Conservation (phyloP, 2,888 invertebrate genomes). For the Seira ritae region DNA sequence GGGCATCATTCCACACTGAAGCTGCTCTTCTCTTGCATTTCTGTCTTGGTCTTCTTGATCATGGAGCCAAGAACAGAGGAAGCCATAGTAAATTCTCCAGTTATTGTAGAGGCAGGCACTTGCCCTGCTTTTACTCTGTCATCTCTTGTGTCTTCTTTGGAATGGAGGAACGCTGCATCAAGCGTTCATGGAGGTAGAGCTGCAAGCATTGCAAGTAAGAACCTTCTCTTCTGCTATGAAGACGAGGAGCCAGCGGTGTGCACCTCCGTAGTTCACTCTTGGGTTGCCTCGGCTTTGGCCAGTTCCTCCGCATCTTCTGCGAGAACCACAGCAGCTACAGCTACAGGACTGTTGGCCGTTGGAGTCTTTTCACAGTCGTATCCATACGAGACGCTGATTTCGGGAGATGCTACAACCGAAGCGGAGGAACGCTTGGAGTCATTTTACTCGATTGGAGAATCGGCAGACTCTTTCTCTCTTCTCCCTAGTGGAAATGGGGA, state of each 20-base stretch:
- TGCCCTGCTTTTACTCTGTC: slow-evolving; percentile 52
- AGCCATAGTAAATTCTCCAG: slow-evolving; percentile 31
- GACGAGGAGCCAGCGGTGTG: slow-evolving; percentile 32
- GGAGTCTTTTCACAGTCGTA: slow-evolving; percentile 20
- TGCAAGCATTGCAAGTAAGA: slow-evolving; percentile 17
- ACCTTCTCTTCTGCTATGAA: slow-evolving; percentile 36
- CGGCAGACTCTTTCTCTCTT: neutral
- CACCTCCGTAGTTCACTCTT: slow-evolving; percentile 22
- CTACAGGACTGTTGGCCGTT: slow-evolving; percentile 36
- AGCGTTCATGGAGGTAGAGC: slow-evolving; percentile 28
- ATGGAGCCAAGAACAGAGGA: slow-evolving; percentile 23
- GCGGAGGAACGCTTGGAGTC: neutral
- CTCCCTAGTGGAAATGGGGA: neutral
- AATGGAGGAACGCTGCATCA: slow-evolving; percentile 15
- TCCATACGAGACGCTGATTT: neutral
- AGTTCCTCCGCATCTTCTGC: slow-evolving; percentile 2
- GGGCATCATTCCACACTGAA: neutral
- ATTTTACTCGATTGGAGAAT: neutral
- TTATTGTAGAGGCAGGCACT: neutral
- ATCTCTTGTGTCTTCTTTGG: slow-evolving; percentile 39
- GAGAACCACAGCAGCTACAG: neutral
- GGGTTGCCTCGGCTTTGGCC: slow-evolving; percentile 35
- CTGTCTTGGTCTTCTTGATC: neutral
- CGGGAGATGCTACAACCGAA: neutral
- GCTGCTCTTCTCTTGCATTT: neutral